Evolutionary conservation across 37 sponge, comb jelly and placozoan species (phyloP), one percentile per base, ranked within the genome.

Genomic region (Bolinopsis microptera): DNA sequence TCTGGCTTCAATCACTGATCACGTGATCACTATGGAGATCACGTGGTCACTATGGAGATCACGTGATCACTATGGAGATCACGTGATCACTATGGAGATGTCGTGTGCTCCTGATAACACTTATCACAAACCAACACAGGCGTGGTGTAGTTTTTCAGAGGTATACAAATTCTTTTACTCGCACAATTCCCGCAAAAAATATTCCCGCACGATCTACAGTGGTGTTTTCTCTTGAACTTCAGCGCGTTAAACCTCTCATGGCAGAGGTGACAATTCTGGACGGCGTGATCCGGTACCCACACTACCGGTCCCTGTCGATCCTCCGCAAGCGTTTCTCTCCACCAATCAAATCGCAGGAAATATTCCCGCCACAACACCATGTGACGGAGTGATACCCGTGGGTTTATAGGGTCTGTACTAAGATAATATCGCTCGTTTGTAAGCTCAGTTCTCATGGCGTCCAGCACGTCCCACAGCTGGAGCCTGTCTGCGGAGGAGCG

Each of bases 311-410:
- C 94, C 38, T 36, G 39, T 28, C 39, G 38, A 24, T 93, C 93
- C 16, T 68, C 70, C 39, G 69, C 93, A n/a, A 39, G 25, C 38
- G 25, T 16, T 5, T 93, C 93, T 69, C 26, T 74, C 76, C 93
- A 93, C 76, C 70, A 69, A 93, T 96, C 97, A 80, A 95, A 97
- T 21, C 96, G 94, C 35, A 99, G 93, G 93, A 96, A 97, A 88
- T 96, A 97, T 76, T 96, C 97, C 93, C 96, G 94, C 99, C 99
- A 99, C 32, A 99, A 92, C 40, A 93, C 70, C 39, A 99, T 93
- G 33, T 96, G 94, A 25, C 97, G 94, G 48, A 98, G 41, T 27
- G 90, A 86, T n/a, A 86, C 90, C n/a, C 61, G 90, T 13, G 90
- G 90, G 13, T n/a, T n/a, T 8, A 35, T 77, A 0, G 80, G 80